These are phyloP conservation scores for Lepeophtheirus nordmannii DNA, from an alignment of 2,888 invertebrate species.

Conservation along the genomic window DNA sequence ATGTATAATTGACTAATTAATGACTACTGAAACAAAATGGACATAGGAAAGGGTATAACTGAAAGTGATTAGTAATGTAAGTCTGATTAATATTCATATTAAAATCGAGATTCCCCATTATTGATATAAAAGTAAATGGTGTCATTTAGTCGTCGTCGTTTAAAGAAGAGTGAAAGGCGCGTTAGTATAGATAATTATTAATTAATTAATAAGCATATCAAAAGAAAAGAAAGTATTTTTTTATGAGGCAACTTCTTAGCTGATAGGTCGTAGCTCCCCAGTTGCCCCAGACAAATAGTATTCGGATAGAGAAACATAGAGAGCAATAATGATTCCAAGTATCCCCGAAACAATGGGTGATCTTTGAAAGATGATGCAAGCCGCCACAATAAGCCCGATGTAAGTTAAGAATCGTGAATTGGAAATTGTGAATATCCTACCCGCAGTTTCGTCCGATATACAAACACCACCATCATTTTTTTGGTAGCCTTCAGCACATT, in stretches of 20 bases:
- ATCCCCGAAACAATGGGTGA: constrained; percentile 57
- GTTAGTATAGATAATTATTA: too few species aligned
- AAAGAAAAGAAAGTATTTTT: neutral
- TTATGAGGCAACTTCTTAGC: neutral
- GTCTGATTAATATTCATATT: too few species aligned
- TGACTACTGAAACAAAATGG: too few species aligned
- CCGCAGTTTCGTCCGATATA: constrained; percentile 29
- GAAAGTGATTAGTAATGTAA: too few species aligned
- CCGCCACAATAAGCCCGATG: constrained; percentile 63
- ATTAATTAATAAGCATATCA: too few species aligned
- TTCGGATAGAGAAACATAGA: constrained; percentile 70
- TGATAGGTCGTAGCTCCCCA: constrained; percentile 17
- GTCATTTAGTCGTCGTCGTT: too few species aligned
- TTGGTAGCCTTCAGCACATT: constrained; percentile 57
- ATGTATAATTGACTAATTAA: too few species aligned
- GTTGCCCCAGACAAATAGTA: constrained; percentile 37
- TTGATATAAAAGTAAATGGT: too few species aligned
- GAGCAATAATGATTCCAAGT: constrained; percentile 59
- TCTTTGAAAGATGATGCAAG: constrained; percentile 66
- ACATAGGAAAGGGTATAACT: too few species aligned
- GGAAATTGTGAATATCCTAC: constrained; percentile 12
- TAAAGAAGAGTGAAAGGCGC: too few species aligned
- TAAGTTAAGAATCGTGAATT: constrained; percentile 61
- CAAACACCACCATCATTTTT: constrained; percentile 55
- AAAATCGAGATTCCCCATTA: too few species aligned